Evolutionary conservation across 2,113 vertebrate genomes (phyloP).

Genomic region (Morone saxatilis): DNA sequence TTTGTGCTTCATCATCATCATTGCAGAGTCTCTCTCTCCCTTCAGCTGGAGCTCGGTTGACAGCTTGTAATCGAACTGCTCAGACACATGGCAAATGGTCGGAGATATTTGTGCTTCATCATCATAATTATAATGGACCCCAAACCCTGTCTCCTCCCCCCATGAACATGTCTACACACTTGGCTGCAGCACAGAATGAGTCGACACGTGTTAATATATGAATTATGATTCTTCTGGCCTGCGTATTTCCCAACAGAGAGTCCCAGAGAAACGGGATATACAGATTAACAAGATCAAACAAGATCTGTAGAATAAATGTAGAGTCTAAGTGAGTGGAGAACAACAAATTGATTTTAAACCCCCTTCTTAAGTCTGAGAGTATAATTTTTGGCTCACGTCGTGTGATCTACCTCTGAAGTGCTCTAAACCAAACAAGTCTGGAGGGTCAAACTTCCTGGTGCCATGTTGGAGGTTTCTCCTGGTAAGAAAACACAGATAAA

Average conservation of each 20-base stretch:
- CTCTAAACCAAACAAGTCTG: conserved; percentile 50
- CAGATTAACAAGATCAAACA: conserved; percentile 63
- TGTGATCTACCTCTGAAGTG: conserved; percentile 41
- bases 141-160: not conserved
- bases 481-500: conserved; percentile 63
- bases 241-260: conserved; percentile 59
- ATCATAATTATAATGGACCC: conserved; percentile 56
- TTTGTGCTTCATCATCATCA: conserved; percentile 74
- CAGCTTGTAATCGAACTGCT: conserved; percentile 64
- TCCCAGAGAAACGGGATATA: conserved; percentile 65
- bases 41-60: conserved; percentile 59
- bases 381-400: conserved; percentile 37
- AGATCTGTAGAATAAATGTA: conserved; percentile 45
- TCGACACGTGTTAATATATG: conserved; percentile 57
- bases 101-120: conserved; percentile 69
- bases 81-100: conserved; percentile 60
- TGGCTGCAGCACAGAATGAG: conserved; percentile 47
- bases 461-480: conserved; percentile 26
- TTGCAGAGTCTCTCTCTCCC: conserved; percentile 12
- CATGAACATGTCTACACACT: conserved; percentile 28
- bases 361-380: conserved; percentile 3
- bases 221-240: conserved; percentile 42
- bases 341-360: conserved; percentile 63
- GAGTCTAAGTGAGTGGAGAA: conserved; percentile 36
- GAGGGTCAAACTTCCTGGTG: conserved; percentile 58